These are phyloP conservation scores for Brachycybe producta DNA, from an alignment of 2,888 invertebrate genomes.

Conservation along the genomic window DNA sequence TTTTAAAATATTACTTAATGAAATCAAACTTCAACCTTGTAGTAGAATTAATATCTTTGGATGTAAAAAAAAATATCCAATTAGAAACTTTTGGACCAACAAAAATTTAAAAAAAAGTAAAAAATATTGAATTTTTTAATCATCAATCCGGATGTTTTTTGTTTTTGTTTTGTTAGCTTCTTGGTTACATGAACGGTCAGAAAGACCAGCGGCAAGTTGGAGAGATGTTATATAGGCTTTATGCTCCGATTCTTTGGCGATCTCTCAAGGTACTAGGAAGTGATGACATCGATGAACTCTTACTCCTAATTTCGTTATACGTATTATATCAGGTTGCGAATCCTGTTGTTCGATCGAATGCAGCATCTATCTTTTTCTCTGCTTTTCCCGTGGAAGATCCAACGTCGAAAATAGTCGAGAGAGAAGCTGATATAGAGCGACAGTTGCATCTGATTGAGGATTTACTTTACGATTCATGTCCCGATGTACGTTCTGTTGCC, in stretches of 20 bases:
- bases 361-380: conserved; percentile 3
- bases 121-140: not conserved
- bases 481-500: conserved; percentile 3
- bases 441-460: conserved; percentile 2
- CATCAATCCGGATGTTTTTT: not conserved
- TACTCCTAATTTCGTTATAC: not conserved
- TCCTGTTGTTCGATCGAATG: conserved; percentile 2
- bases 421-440: conserved; percentile 6
- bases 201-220: conserved; percentile 1
- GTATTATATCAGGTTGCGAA: conserved; percentile 1
- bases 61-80: no score
- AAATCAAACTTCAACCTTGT: no score
- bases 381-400: conserved; percentile 7
- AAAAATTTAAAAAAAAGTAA: no score
- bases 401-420: not conserved
- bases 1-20: no score
- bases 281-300: not conserved
- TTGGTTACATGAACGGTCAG: not conserved
- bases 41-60: not conserved
- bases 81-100: no score
- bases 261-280: conserved; percentile 1
- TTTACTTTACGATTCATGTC: conserved; percentile 6
- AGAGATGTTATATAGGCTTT: conserved; percentile 8
- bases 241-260: conserved; percentile 11
- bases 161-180: conserved; percentile 3